phyloP scores from a whole-genome alignment of 2,797 vertebrate species.

The Crossoptilon crossoptilon region DNA sequence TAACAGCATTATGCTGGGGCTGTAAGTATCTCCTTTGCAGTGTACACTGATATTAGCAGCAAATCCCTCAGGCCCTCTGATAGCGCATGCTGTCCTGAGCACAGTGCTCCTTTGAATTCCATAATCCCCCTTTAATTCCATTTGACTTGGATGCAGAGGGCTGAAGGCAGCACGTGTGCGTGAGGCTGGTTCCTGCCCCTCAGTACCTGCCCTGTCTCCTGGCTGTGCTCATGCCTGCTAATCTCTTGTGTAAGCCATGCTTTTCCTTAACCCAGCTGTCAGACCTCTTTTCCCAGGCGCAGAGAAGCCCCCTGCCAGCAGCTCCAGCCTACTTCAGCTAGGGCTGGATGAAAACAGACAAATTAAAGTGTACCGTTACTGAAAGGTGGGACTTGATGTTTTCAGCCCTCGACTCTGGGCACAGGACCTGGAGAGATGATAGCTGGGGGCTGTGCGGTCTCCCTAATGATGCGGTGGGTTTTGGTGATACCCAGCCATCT shows the following conservation, averaged over 20 bases:
- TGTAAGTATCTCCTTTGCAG: background rate
- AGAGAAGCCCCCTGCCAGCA: slow-evolving; percentile 62
- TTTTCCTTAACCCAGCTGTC: slow-evolving; percentile 83
- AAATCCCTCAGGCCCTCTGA: background rate
- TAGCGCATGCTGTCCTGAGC: background rate
- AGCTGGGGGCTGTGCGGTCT: rapidly evolving
- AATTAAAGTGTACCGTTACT: slow-evolving; percentile 89
- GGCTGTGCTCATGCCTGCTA: background rate
- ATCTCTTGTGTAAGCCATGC: background rate
- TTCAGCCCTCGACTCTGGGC: background rate
- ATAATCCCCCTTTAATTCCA: background rate
- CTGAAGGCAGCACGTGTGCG: background rate
- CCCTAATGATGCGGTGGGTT: rapidly evolving
- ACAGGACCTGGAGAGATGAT: background rate
- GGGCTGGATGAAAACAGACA: slow-evolving; percentile 89
- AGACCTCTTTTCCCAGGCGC: slow-evolving; percentile 84
- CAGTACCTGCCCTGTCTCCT: background rate
- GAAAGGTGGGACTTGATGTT: slow-evolving; percentile 1
- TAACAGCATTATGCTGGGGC: background rate
- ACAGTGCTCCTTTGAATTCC: background rate
- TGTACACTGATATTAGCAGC: background rate
- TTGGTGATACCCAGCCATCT: background rate
- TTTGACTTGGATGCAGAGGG: background rate
- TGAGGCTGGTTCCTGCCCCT: background rate
- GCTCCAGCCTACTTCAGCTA: slow-evolving; percentile 84